Percentiles rank a stretch among this genome's conserved stretches.
Evolutionary conservation across 2,888 invertebrate genomes (phyloP).

Genomic region (Ornithoptera priamus): DNA sequence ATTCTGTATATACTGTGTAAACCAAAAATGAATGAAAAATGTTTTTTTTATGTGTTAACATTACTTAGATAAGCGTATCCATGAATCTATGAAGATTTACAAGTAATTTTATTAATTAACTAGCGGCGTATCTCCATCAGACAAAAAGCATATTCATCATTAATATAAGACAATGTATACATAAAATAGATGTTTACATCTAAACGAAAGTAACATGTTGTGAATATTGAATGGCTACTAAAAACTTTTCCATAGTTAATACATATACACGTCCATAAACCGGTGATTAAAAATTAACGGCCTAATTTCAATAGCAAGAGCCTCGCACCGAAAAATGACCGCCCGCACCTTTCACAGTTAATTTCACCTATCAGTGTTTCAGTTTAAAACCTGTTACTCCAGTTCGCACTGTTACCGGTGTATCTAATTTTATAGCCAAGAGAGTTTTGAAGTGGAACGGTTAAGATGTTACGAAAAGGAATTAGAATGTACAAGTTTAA

Average conservation of each 20-base stretch:
- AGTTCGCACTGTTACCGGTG: constrained; percentile 36
- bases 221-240: background rate
- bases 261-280: background rate
- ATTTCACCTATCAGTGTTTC: constrained; percentile 37
- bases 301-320: constrained; percentile 37
- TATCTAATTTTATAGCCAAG: constrained; percentile 37
- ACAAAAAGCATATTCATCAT: too few relatives aligned
- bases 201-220: too few relatives aligned
- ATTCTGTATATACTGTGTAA: too few relatives aligned
- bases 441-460: constrained; percentile 33
- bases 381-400: constrained; percentile 41
- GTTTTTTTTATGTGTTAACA: too few relatives aligned
- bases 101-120: too few relatives aligned
- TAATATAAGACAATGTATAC: too few relatives aligned
- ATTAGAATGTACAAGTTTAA: constrained; percentile 18
- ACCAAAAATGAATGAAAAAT: too few relatives aligned
- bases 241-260: background rate
- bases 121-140: too few relatives aligned
- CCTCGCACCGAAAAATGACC: constrained; percentile 38
- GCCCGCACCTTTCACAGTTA: constrained; percentile 33
- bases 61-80: too few relatives aligned
- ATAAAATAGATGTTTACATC: too few relatives aligned
- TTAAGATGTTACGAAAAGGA: constrained; percentile 25
- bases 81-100: too few relatives aligned
- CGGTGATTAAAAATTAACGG: background rate